Percentiles rank a stretch among this genome's conserved stretches.
These are phyloP conservation scores for Drosophila santomea DNA, from an alignment of 1,140 invertebrate genomes.

Conservation along the genomic window DNA sequence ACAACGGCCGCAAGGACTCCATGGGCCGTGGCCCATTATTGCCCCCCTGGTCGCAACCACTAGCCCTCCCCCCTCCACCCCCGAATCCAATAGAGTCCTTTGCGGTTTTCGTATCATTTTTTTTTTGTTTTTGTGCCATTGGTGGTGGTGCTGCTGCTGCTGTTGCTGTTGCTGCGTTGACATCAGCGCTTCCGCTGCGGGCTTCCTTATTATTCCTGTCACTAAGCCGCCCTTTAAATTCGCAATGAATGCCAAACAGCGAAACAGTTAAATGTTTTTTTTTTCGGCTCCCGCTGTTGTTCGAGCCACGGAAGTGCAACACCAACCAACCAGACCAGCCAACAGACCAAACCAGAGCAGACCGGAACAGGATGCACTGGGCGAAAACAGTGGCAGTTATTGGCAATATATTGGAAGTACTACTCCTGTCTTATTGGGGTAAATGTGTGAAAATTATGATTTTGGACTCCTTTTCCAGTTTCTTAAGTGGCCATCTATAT, in stretches of 20 bases:
- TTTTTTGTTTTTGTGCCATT: constrained; percentile 37
- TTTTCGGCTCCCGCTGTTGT: constrained; percentile 40
- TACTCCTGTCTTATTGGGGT: too few species aligned
- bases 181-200: constrained; percentile 79
- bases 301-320: constrained; percentile 72
- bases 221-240: constrained; percentile 82
- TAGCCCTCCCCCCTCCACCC: background rate
- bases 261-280: constrained; percentile 77
- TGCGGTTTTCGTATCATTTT: constrained; percentile 51
- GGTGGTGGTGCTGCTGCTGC: background rate
- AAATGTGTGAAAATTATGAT: too few species aligned
- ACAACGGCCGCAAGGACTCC: constrained; percentile 59
- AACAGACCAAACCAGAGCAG: constrained; percentile 31
- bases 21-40: constrained; percentile 72
- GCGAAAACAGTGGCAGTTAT: constrained; percentile 1
- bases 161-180: constrained; percentile 52
- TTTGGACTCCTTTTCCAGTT: too few species aligned
- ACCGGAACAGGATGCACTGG: constrained; percentile 37
- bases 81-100: constrained; percentile 57
- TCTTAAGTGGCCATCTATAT: too few species aligned
- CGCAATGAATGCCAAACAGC: constrained; percentile 81
- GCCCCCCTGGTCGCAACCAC: constrained; percentile 32
- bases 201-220: constrained; percentile 82
- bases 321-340: constrained; percentile 56
- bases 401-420: too few species aligned